Base-by-base conservation (phyloP, 2,888 invertebrate species). In the Pterostichus niger region DNA sequence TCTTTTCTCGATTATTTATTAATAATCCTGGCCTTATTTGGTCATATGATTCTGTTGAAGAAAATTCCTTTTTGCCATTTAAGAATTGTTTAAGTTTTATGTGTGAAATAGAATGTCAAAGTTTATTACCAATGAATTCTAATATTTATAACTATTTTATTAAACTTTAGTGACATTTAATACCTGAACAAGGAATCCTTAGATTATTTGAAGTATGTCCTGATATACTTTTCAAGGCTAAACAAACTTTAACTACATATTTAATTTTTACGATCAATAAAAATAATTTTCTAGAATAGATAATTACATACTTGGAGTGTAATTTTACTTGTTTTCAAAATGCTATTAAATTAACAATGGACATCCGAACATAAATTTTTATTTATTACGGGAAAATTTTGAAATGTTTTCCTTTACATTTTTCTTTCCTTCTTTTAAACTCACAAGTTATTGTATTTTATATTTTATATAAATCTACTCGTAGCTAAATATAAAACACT, bases 141-240 rank as follows among this genome's bases (percentile, higher is more conserved):
- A 77, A 15, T 77, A 54, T 77, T 77, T 77, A 77, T 33, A 77
- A 40, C 77, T 13, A 11, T 77, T 77, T 77, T 56, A 77, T 56
- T 77, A 77, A 77, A 77, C 40, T 77, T 56, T 40, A 35, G 40
- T 77, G 77, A 77, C 77, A 77, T 77, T 77, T 77, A 77, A 77
- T 77, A 44, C 77, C 56, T 40, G 13, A 15, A 17, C 56, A 56
- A 54, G 77, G 77, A 77, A 77, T 77, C 77, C 54, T 77, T 77
- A 77, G 77, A 77, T 77, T 77, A 56, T 77, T 77, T 77, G 35
- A 77, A 77, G 40, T 54, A 77, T 75, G 49, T 77, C 77, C 56
- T 75, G 75, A 75, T 75, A 75, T 75, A 52, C 49, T n/a, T 75
- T 75, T 75, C 75, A 75, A 75, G 75, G 75, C 52, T 75, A 44